phyloP scores from a whole-genome alignment of 2,797 vertebrate species.

The Glyptemys insculpta region DNA sequence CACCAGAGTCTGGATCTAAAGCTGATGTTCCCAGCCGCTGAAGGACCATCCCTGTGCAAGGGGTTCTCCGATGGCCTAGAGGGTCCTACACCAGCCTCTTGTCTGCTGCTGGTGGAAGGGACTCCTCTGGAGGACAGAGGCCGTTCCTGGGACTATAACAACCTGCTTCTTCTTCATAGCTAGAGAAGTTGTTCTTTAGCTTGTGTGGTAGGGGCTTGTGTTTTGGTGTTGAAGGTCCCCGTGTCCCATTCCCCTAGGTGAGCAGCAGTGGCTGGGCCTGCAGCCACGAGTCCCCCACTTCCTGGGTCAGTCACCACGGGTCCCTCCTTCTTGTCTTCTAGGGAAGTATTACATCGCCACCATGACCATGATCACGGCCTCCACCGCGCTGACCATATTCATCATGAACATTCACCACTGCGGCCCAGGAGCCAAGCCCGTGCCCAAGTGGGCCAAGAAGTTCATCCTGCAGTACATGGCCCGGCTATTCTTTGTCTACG shows the following conservation, averaged over 20 bases:
- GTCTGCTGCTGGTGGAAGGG: background rate
- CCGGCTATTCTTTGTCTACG: constrained; percentile 86
- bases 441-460: constrained; percentile 87
- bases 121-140: background rate
- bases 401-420: constrained; percentile 95
- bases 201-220: background rate
- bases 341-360: constrained; percentile 96
- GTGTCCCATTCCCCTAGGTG: fast-evolving
- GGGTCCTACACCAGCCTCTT: background rate
- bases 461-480: constrained; percentile 88
- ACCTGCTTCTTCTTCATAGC: background rate
- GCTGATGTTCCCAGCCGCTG: background rate
- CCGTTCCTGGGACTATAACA: background rate
- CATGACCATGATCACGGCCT: constrained; percentile 95
- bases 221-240: background rate
- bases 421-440: constrained; percentile 85
- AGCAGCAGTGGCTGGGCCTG: background rate
- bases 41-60: fast-evolving
- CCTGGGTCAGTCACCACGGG: fast-evolving
- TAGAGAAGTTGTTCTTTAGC: background rate
- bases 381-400: constrained; percentile 92
- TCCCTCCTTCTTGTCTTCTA: constrained; percentile 29
- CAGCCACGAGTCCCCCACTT: background rate
- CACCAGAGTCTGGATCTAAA: too few species aligned
- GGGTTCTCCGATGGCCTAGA: background rate